Percentiles rank a stretch among this genome's conserved stretches.
Evolutionary conservation across 2,113 vertebrate genomes (phyloP).

Genomic region (Helogale parvula): DNA sequence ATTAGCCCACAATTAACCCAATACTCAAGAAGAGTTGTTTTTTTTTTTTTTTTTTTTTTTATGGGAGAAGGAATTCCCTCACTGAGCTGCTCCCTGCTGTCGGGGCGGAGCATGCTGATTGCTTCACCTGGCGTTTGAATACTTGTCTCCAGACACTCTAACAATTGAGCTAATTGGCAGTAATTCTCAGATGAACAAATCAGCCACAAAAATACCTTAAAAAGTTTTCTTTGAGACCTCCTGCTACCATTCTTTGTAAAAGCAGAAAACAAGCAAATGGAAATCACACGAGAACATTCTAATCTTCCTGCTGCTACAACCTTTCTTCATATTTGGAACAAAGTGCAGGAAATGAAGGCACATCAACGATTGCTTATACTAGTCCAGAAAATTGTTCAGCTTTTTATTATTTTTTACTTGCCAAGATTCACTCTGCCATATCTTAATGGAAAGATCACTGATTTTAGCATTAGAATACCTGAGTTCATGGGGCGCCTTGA

Average conservation of each 20-base stretch:
- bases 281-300: neutral
- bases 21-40: neutral
- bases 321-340: conserved; percentile 34
- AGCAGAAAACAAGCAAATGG: conserved; percentile 35
- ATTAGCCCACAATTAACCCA: neutral
- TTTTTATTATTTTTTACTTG: neutral
- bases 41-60: conserved; percentile 17
- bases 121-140: neutral
- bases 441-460: neutral
- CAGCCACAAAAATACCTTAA: conserved; percentile 15
- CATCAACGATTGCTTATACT: neutral
- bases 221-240: neutral
- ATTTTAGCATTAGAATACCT: neutral
- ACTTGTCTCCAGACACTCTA: neutral
- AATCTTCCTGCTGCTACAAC: neutral
- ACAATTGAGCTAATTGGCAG: conserved; percentile 24
- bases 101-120: neutral
- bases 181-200: conserved; percentile 12
- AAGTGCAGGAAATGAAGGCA: conserved; percentile 27
- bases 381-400: neutral
- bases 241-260: conserved; percentile 11
- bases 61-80: neutral
- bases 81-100: neutral
- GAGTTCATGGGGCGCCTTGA: neutral
- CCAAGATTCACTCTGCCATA: neutral